Evolutionary conservation across 53 echinoderm and acorn worm species (phyloP), one percentile per base, ranked within the genome.

Genomic region (Holothuria leucospilota): DNA sequence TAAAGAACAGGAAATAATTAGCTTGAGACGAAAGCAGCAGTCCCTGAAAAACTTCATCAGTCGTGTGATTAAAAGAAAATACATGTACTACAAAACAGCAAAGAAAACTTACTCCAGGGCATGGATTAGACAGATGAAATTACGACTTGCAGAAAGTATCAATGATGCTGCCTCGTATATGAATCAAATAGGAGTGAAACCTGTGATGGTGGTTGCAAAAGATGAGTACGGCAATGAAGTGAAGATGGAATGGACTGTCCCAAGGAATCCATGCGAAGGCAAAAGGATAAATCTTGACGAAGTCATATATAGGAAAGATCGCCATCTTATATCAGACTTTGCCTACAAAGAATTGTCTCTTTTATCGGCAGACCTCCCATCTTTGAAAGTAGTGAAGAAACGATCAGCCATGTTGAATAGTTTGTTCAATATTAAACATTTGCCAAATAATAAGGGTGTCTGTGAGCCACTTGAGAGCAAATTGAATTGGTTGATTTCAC

Each of bases 391-490:
- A 21, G 23, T 20, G 28, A 24, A 4, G 13, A 62, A 69, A 24
- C 10, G 39, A 18, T 29, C 62, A 2, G 64, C 21, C 15, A 26
- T 21, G 27, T 52, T 85, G 27, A 62, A 85, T 70, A 23, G 11
- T 20, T 20, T 46, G 4, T 85, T 85, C 63, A 13, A 59, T 26
- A 42, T 87, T 20, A 51, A 81, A 12, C 5, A 53, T 26, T 52
- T 81, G 63, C 23, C 24, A 28, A 23, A 68, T 23, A 85, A 73
- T 84, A 75, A 67, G 49, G 90, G 90, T 85, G 85, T 84, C 29
- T 85, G 58, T 85, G 71, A 85, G 34, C 71, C 90, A 39, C 69
- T 90, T 21, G 68, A 90, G 27, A 23, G 60, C 21, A 77, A 77
- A 26, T 49, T 77, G 20, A 9, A 52, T 8, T 51, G 77, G 53